Evolutionary conservation across 2,888 invertebrate genomes (phyloP), one percentile per base, ranked within the genome.

Genomic region (Neelides folsomi): DNA sequence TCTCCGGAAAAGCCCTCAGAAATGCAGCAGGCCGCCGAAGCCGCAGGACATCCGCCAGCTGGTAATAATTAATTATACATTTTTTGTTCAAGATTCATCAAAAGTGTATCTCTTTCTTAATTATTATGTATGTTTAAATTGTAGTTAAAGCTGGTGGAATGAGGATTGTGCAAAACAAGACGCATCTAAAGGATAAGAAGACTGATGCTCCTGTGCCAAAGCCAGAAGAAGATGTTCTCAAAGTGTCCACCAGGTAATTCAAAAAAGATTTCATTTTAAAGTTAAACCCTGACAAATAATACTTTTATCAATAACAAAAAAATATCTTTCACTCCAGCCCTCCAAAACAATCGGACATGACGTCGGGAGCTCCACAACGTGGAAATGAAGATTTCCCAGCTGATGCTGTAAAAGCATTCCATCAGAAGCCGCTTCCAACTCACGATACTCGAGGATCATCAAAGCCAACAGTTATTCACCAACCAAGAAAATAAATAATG

Each of bases 131-230:
- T 27, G 27, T 48, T 55, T 49, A 36, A 47, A 55, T 65, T 65
- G 48, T 71, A 89, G 89, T 88, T 2, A 90, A 89, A 76, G 89
- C 87, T 52, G 90, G 90, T 47, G 88, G 89, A 2, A 89, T 88
- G 88, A 77, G 90, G 63, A 88, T 90, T 66, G 87, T 86, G 12
- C 89, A 90, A 67, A 84, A 90, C 68, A 89, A 89, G 71, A 72
- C 76, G 1, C 77, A 80, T 6, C 54, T 62, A 55, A 79, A 80
- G 63, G 72, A 67, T 12, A 62, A 65, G 52, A 65, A 80, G 79
- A 62, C 79, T 80, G 50, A 74, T 74, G 12, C 82, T 78, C 38
- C 58, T 15, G 52, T 58, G 18, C 63, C 59, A 40, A 58, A 56
- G 42, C 71, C 77, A 3, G 76, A 79, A 48, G 83, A 83, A 68